phyloP scores from a whole-genome alignment of 2,113 vertebrate genomes.

The Monarcha castaneiventris region DNA sequence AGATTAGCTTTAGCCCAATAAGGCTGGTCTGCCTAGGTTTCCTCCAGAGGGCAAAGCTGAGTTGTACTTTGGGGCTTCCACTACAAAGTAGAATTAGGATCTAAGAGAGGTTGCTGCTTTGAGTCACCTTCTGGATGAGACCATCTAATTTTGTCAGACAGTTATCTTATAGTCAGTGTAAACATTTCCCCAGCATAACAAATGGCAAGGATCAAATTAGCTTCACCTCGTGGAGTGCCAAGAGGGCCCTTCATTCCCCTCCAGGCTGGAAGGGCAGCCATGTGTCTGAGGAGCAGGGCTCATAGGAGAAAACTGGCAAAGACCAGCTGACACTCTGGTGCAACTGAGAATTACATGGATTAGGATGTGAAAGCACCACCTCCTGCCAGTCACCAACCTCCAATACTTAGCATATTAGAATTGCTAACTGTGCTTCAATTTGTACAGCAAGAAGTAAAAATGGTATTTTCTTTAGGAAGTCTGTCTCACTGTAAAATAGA shows the following conservation, averaged over 20 bases:
- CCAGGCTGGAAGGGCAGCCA: background rate
- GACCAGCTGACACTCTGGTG: background rate
- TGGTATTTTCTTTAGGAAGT: background rate
- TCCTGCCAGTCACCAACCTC: background rate
- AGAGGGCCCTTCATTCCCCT: background rate
- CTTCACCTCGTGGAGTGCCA: background rate
- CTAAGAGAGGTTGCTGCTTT: background rate
- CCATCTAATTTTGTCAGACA: background rate
- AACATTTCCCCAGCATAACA: background rate
- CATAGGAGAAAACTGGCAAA: background rate
- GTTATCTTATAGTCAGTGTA: background rate
- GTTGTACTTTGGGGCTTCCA: background rate
- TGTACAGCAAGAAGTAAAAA: background rate
- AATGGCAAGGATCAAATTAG: background rate
- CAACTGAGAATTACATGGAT: fast-evolving
- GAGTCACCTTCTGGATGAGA: background rate
- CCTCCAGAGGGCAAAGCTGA: background rate
- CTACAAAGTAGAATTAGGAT: background rate
- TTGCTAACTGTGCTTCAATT: background rate
- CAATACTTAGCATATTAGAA: background rate
- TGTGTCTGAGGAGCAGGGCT: background rate
- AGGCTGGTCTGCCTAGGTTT: background rate
- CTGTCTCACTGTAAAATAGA: background rate
- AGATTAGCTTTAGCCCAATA: background rate
- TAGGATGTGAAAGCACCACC: background rate